These are phyloP conservation scores for Bombus pyrosoma DNA, from an alignment of 1,140 invertebrate species.

Conservation along the genomic window DNA sequence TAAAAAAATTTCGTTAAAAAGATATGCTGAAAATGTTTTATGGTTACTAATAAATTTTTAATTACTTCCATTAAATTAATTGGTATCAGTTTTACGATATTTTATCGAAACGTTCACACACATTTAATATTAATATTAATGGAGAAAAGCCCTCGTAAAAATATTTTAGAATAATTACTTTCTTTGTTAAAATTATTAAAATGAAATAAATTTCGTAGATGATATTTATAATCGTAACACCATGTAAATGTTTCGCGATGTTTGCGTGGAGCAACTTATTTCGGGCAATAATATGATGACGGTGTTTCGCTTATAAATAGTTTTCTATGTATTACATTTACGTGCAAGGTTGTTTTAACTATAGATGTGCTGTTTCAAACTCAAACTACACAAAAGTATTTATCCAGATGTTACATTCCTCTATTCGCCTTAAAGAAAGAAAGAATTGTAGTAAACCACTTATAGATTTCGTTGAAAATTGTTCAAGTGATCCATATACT, in stretches of 20 bases:
- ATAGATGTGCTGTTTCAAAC: slow-evolving; percentile 42
- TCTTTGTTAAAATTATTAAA: background rate
- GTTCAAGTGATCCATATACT: background rate
- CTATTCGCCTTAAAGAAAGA: background rate
- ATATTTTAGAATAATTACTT: background rate
- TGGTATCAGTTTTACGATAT: too few relatives aligned
- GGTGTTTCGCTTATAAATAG: slow-evolving; percentile 66
- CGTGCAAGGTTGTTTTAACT: slow-evolving; percentile 66
- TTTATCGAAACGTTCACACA: background rate
- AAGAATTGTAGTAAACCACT: background rate
- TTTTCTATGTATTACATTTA: slow-evolving; percentile 65
- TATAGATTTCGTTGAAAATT: background rate
- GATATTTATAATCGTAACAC: slow-evolving; percentile 51
- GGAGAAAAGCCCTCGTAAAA: background rate
- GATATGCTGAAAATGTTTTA: background rate
- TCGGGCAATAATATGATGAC: slow-evolving; percentile 62
- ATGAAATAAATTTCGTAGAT: background rate
- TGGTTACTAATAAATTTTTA: background rate
- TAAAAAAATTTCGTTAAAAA: background rate
- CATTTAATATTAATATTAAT: background rate
- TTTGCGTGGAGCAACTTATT: slow-evolving; percentile 56
- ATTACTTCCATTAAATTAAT: background rate
- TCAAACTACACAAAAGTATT: slow-evolving; percentile 29
- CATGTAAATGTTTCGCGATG: slow-evolving; percentile 14
- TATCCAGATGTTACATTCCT: background rate